Evolutionary conservation across 2,888 invertebrate genomes (phyloP).

Genomic region (Drosophila leonis): DNA sequence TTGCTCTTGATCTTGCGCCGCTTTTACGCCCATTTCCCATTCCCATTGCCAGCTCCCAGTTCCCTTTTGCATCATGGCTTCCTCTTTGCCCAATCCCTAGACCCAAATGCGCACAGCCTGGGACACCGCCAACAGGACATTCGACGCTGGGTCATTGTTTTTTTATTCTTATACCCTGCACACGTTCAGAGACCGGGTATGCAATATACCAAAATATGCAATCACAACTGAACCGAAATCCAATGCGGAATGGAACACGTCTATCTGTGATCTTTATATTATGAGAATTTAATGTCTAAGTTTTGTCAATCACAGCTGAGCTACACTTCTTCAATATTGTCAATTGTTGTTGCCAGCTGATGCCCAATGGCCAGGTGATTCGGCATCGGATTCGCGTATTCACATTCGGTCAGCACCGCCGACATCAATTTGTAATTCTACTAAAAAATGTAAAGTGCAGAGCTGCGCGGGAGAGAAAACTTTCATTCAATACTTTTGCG

Average conservation of each 20-base stretch:
- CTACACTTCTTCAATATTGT: not conserved
- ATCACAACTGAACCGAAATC: not conserved
- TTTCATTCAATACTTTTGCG: constrained; percentile 52
- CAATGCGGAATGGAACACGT: not conserved
- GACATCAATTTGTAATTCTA: constrained; percentile 77
- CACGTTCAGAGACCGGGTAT: not conserved
- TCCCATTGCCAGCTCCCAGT: not conserved
- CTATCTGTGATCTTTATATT: too few relatives aligned
- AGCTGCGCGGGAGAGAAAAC: constrained; percentile 41
- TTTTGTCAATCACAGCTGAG: not conserved
- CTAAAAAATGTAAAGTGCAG: constrained; percentile 70
- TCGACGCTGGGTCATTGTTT: constrained; percentile 17
- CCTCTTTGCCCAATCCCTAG: not conserved
- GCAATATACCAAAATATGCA: not conserved
- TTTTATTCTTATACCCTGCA: constrained; percentile 6
- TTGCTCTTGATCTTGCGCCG: constrained; percentile 62
- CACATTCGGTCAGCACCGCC: constrained; percentile 43
- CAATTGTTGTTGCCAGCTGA: constrained; percentile 7
- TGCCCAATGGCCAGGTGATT: constrained; percentile 35
- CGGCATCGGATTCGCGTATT: constrained; percentile 23
- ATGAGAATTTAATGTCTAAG: not conserved
- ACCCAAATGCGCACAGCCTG: constrained; percentile 7
- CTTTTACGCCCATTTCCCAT: constrained; percentile 20
- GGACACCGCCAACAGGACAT: constrained; percentile 16
- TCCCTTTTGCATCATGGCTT: not conserved